phyloP scores from a whole-genome alignment of 2,113 vertebrate genomes.

The Seriola quinqueradiata region DNA sequence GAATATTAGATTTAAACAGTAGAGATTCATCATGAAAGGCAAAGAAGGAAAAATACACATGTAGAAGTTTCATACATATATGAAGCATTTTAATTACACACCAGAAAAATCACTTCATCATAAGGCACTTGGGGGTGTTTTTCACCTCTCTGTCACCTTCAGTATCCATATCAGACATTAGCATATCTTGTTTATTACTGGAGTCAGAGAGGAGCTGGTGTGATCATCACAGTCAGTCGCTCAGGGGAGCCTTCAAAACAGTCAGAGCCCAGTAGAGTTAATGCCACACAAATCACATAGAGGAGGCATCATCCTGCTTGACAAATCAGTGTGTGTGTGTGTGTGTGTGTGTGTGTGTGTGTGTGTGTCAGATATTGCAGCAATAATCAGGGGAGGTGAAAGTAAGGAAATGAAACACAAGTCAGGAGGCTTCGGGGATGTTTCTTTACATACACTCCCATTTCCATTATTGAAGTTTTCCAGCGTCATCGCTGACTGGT shows the following conservation, averaged over 20 bases:
- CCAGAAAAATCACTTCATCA: slow-evolving; percentile 15
- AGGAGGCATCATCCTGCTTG: slow-evolving; percentile 29
- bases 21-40: background rate
- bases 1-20: background rate
- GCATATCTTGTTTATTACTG: slow-evolving; percentile 32
- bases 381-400: background rate
- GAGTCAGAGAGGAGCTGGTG: slow-evolving; percentile 20
- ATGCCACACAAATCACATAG: slow-evolving; percentile 46
- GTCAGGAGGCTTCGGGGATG: slow-evolving; percentile 3
- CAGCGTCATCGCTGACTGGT: background rate
- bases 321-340: slow-evolving; percentile 22
- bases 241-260: slow-evolving; percentile 36
- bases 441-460: background rate
- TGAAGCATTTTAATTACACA: slow-evolving; percentile 27
- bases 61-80: background rate
- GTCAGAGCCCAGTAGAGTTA: slow-evolving; percentile 30
- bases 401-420: slow-evolving; percentile 33
- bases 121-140: slow-evolving; percentile 51
- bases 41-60: background rate
- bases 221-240: slow-evolving; percentile 1
- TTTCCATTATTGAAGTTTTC: slow-evolving; percentile 1
- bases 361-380: slow-evolving; percentile 15
- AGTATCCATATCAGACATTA: slow-evolving; percentile 35
- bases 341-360: background rate
- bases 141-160: slow-evolving; percentile 2